Percentiles rank a stretch among this genome's conserved stretches.
Evolutionary conservation across 2,113 vertebrate genomes (phyloP).

Genomic region (Corydoras sp.): DNA sequence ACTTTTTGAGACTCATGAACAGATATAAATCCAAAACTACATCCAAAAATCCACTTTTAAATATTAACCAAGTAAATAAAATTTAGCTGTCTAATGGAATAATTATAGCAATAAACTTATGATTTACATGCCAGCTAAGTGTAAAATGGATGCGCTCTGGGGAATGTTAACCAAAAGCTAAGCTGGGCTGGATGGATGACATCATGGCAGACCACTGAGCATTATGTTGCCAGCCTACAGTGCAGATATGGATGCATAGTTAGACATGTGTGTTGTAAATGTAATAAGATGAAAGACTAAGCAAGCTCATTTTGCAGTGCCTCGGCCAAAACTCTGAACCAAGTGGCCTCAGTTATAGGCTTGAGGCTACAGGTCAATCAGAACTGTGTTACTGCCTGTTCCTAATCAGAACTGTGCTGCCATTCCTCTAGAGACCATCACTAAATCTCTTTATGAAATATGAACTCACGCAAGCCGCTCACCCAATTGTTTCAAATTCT

Average conservation of each 20-base stretch:
- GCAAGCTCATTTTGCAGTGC: conserved; percentile 6
- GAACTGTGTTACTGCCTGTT: conserved; percentile 19
- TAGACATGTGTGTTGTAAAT: conserved; percentile 27
- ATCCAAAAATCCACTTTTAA: no score
- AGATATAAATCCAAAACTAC: no score
- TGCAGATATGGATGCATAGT: conserved; percentile 15
- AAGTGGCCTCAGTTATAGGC: conserved; percentile 13
- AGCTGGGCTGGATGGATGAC: neutral
- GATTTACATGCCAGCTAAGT: no score
- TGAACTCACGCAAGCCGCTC: conserved; percentile 27
- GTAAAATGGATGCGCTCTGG: no score
- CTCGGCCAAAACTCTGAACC: neutral
- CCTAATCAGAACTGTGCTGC: conserved; percentile 20
- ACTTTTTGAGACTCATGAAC: conserved; percentile 13
- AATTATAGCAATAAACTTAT: no score
- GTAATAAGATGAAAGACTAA: conserved; percentile 11
- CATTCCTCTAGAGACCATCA: conserved; percentile 10
- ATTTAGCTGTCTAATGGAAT: no score
- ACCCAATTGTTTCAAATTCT: conserved; percentile 43
- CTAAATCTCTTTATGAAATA: conserved; percentile 13
- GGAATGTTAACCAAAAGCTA: no score
- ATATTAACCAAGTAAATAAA: no score
- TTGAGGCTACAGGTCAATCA: neutral
- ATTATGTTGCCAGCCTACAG: conserved; percentile 9
- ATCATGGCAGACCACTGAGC: conserved; percentile 16